Evolutionary conservation across 2,113 vertebrate genomes (phyloP).

Genomic region (Pedetes capensis): DNA sequence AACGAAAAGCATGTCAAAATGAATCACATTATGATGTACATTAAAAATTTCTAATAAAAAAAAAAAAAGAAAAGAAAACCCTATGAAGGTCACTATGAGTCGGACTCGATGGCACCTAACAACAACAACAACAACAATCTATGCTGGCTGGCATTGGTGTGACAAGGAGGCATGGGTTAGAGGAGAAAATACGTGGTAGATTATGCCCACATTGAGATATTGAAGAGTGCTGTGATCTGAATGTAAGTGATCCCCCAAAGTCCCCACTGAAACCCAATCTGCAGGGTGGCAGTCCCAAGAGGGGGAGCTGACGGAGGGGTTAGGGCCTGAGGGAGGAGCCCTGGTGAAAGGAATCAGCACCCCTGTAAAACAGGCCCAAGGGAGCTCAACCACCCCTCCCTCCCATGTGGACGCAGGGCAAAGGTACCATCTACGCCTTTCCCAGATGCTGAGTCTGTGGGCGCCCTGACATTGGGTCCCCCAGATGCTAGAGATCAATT

Average conservation of each 20-base stretch:
- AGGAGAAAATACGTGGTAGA: background rate
- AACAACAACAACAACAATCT: no score
- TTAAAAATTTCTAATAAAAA: no score
- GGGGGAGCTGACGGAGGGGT: accelerated
- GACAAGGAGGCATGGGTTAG: background rate
- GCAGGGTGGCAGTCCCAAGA: background rate
- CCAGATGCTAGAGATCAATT: background rate
- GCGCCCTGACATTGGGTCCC: background rate
- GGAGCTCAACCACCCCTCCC: background rate
- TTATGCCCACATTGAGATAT: background rate
- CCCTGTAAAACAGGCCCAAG: no score
- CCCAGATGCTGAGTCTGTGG: no score
- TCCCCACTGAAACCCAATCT: no score
- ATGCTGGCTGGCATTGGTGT: background rate
- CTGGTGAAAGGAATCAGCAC: no score
- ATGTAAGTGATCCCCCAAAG: background rate
- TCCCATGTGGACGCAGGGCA: accelerated
- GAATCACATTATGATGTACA: no score
- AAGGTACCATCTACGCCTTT: background rate
- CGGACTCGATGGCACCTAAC: no score
- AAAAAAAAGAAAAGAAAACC: no score
- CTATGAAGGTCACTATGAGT: no score
- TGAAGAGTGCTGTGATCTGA: background rate
- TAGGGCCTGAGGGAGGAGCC: background rate
- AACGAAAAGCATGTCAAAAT: no score